Conservation (phyloP, 64 coral and sea anemone genomes). For the Porites lutea region DNA sequence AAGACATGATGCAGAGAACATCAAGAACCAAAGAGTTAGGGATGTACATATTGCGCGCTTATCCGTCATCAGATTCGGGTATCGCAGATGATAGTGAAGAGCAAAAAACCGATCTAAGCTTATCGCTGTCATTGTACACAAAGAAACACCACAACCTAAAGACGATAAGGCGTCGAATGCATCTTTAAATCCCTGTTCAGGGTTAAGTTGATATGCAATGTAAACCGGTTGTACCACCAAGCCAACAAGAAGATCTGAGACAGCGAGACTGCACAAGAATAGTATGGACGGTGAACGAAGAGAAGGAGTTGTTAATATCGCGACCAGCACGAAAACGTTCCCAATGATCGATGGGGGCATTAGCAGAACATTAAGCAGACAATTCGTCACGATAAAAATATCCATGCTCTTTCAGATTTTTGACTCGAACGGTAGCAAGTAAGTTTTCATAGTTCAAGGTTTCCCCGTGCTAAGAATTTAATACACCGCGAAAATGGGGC, state of each 20-base stretch:
- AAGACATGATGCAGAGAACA: background rate
- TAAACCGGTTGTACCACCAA: background rate
- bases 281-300: background rate
- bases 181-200: background rate
- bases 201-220: background rate
- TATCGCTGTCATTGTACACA: background rate
- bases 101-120: background rate
- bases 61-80: background rate
- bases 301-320: background rate
- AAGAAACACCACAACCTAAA: background rate
- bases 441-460: too few species aligned
- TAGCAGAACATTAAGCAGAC: background rate
- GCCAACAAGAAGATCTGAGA: conserved; percentile 7
- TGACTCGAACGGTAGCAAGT: background rate
- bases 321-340: background rate
- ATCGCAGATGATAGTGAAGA: conserved; percentile 5
- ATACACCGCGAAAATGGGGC: too few species aligned
- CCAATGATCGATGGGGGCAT: background rate
- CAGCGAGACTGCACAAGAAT: conserved; percentile 1
- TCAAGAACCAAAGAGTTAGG: background rate
- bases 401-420: too few species aligned
- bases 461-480: too few species aligned
- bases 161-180: background rate
- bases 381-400: background rate
- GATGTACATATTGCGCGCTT: background rate